Percentiles rank a stretch among this genome's conserved stretches.
Evolutionary conservation across 2,797 vertebrate species (phyloP).

Genomic region (Oreonectes daqikongensis): DNA sequence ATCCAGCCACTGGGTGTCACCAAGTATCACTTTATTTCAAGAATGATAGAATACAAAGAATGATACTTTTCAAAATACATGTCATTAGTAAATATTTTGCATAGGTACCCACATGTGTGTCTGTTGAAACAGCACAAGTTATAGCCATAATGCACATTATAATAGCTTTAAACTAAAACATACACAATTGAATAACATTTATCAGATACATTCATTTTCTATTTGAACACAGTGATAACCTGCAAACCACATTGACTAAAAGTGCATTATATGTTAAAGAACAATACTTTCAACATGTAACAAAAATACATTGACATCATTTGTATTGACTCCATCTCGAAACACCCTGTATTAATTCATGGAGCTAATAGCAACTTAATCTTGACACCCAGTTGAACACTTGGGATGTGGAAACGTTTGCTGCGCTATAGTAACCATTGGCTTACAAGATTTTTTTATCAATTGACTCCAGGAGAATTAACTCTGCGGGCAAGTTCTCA

Average conservation of each 20-base stretch:
- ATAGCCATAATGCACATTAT: constrained; percentile 12
- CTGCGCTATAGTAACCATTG: no score
- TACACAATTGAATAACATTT: background rate
- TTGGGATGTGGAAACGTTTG: no score
- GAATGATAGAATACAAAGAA: constrained; percentile 23
- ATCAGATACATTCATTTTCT: background rate
- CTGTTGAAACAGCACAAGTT: constrained; percentile 5
- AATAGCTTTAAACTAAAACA: constrained; percentile 7
- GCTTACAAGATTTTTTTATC: no score
- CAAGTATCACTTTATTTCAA: constrained; percentile 24
- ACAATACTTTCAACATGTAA: constrained; percentile 14
- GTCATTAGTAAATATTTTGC: constrained; percentile 31
- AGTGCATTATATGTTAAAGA: constrained; percentile 28
- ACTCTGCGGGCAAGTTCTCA: constrained; percentile 69
- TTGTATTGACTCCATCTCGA: background rate
- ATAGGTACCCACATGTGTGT: constrained; percentile 14
- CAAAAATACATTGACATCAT: background rate
- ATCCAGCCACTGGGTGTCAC: background rate
- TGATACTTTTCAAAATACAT: constrained; percentile 1
- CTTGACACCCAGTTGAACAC: background rate
- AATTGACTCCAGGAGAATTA: background rate
- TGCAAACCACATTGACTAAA: constrained; percentile 3
- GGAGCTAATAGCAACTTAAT: no score
- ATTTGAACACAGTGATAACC: background rate
- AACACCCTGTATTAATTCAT: no score